Evolutionary conservation across 2,113 vertebrate species (phyloP), one percentile per base, ranked within the genome.

Genomic region (Pangasianodon hypophthalmus): DNA sequence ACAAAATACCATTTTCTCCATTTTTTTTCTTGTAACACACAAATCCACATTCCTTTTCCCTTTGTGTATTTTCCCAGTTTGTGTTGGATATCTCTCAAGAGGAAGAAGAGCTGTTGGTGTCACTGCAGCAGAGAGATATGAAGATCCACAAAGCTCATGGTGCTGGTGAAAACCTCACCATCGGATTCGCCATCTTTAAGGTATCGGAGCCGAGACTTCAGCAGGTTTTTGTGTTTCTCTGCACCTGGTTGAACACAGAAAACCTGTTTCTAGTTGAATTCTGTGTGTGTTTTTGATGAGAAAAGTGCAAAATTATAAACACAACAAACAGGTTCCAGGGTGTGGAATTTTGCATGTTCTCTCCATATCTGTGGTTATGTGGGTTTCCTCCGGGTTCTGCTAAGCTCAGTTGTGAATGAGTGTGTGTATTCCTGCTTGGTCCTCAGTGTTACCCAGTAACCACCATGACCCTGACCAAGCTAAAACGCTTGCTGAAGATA

Each of bases 121-220:
- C 97, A 0, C 87, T 99, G 52, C 97, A 99, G 92, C 98, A 99
- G 92, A 97, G 94, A 90, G 98, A 99, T 94, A 95, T 95, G 87
- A 97, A 97, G 88, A 95, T 96, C 85, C 96, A 97, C 90, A 97
- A 95, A 93, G 95, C 91, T 54, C 93, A 92, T 48, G 97, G 98
- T 62, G 95, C 95, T 92, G 97, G 97, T 85, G 96, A 97, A 91
- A 97, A 96, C 92, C 94, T 98, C 44, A 95, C 94, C 7, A 96
- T 98, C 1, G 98, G 98, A 87, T 99, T 98, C 89, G 91, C 95
- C 69, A 92, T 99, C 86, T 94, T 98, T 56, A 97, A 97, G 97
- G 98, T 98, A 90, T 2, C 24, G 3, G 19, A 69, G 41, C 26
- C 1, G n/a, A 50, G 48, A 50, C 75, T 29, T 79, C 4, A 81